These are phyloP conservation scores for Cygnus buccinator DNA, from an alignment of 2,113 vertebrate genomes.

Conservation along the genomic window DNA sequence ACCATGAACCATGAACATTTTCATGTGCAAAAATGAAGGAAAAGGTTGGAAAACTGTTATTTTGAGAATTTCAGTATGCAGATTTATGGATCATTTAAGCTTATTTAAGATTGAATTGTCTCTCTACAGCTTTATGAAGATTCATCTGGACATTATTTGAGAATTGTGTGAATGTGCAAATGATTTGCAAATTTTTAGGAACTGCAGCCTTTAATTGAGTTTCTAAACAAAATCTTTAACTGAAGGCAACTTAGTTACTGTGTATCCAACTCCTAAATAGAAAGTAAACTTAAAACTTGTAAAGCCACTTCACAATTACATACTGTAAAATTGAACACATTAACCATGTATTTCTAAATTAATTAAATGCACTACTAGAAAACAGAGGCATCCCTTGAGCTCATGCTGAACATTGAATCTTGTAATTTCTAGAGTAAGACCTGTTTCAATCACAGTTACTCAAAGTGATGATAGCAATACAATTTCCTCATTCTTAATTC, in stretches of 20 bases:
- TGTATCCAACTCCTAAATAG: not conserved
- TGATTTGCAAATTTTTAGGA: not conserved
- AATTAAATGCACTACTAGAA: not conserved
- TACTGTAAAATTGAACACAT: fast-evolving
- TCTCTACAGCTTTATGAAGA: not conserved
- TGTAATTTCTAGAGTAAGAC: not conserved
- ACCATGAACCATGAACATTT: not conserved
- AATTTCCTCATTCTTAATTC: not conserved
- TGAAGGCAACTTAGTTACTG: not conserved
- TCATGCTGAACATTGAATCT: not conserved
- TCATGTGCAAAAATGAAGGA: not conserved
- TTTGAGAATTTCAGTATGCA: not conserved
- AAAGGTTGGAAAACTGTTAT: fast-evolving
- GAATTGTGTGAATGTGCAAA: not conserved
- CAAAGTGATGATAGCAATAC: not conserved
- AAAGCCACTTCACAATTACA: not conserved
- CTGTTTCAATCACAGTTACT: not conserved
- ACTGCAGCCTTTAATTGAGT: not conserved
- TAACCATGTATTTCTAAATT: not conserved
- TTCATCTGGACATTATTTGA: not conserved
- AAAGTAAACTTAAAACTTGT: not conserved
- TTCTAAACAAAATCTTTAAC: not conserved
- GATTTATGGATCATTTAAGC: not conserved
- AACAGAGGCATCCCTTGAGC: not conserved
- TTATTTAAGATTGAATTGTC: fast-evolving